Evolutionary conservation across 2,797 vertebrate species (phyloP), one percentile per base, ranked within the genome.

Genomic region (Odontamblyopus lacepedii): DNA sequence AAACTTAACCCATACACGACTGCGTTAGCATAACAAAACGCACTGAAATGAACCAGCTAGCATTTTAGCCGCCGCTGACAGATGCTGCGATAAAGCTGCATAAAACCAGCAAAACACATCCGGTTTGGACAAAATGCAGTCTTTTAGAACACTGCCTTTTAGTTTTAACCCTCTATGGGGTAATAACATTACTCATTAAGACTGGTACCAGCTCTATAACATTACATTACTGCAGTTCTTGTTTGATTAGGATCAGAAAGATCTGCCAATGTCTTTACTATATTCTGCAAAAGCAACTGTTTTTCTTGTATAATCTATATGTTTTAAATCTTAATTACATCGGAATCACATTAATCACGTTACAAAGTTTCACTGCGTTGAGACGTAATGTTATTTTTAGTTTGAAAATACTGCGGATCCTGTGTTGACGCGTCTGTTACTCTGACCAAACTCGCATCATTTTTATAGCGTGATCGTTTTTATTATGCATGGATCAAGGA

Each of bases 11-110:
- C 78, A 50, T 57, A 71, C 48, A n/a, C 72, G 53, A 41, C 3
- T 55, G 41, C 64, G 55, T 16, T 26, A 75, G 69, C 87, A 83
- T 78, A 90, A 90, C 85, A 87, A 76, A 57, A 44, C 76, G 26
- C 61, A 38, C 55, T 60, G 4, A 3, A 68, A 16, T 35, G 32
- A 30, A 48, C 44, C 29, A 57, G 77, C 63, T 85, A 91, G 84
- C 81, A 81, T 78, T 23, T 23, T 44, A 29, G 19, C 51, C 48
- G 44, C 60, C 4, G 23, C 56, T 75, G 69, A 71, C 75, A 70
- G 56, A 41, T 23, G 0, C 26, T 78, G 77, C 75, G 75, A 79
- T 57, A 85, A 83, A 2, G 0, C 5, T 0, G 0, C 59, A 15
- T 0, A 15, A 6, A 27, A 1, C 1, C 1, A 5, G 0, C 27